Evolutionary conservation across 2,888 invertebrate species (phyloP), one percentile per base, ranked within the genome.

Genomic region (Agrochola macilenta): DNA sequence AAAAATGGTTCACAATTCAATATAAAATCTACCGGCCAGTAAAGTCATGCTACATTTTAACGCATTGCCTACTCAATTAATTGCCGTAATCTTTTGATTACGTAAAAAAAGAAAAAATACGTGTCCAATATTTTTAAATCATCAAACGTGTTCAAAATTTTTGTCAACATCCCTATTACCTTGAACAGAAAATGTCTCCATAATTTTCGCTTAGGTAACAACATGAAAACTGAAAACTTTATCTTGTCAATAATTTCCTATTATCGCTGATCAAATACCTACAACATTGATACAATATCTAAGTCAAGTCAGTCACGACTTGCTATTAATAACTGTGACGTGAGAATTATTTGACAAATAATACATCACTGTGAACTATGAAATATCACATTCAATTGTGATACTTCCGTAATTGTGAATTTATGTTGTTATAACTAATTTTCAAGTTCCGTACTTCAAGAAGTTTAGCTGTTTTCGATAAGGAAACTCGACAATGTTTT

Each of bases 231-330:
- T 49, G 2, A n/a, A 77, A 72, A 74, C 43, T 71, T 30, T 77
- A 81, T 81, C 84, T 64, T 1, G 8, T n/a, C 30, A 71, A 69
- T 61, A 72, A 84, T 73, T 69, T 57, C 23, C 35, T 12, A 69
- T 3, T 78, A 83, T 83, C 81, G 12, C 54, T 39, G 69, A 54
- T 43, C 69, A 58, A 49, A 74, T 14, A 46, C 12, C 43, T 61
- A 66, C 35, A n/a, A n/a, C 30, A 83, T 69, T 54, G 54, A 60
- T 60, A 58, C 43, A 61, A 20, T 84, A 87, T 80, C 69, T 82
- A 57, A 84, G 84, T 69, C 87, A 84, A 86, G 73, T 70, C 76
- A 60, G 76, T 79, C 86, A 79, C 82, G 88, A 65, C 0, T 17
- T 23, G 39, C 49, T 87, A 87, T 69, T 77, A 69, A 75, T 84